These are phyloP conservation scores for Drosophila multiciliata DNA, from an alignment of 2,888 invertebrate genomes.

Conservation along the genomic window DNA sequence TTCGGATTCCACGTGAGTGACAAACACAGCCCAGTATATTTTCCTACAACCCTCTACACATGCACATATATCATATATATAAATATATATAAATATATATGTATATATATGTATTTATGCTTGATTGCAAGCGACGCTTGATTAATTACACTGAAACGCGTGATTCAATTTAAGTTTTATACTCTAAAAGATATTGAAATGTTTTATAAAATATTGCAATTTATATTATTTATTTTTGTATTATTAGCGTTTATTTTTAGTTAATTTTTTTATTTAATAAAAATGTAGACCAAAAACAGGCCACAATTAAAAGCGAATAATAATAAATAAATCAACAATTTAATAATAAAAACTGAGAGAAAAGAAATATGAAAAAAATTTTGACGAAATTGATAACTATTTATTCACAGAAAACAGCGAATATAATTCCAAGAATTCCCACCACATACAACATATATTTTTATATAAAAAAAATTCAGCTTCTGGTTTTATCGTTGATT, in stretches of 20 bases:
- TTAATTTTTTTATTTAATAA: not conserved
- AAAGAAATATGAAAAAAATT: not conserved
- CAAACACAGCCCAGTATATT: not conserved
- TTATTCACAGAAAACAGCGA: not conserved
- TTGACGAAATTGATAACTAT: not conserved
- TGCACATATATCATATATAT: not conserved
- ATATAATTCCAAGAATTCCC: not conserved
- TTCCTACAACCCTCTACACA: conserved; percentile 7
- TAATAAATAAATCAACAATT: not conserved
- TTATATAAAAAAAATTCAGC: not conserved
- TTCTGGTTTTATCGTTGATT: not conserved
- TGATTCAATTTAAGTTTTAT: not conserved
- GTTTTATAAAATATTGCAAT: not conserved
- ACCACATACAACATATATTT: not conserved
- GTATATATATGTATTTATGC: not conserved
- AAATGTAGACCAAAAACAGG: not conserved
- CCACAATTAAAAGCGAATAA: not conserved
- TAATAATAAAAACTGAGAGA: not conserved
- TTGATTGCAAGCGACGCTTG: not conserved
- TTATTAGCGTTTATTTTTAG: not conserved
- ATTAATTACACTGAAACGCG: conserved; percentile 8
- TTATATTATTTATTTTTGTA: not conserved
- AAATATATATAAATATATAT: not conserved
- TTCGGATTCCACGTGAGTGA: conserved; percentile 8
- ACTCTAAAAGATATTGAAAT: not conserved